These are phyloP conservation scores for Nycticebus coucang DNA, from an alignment of 2,113 vertebrate genomes.

Conservation along the genomic window DNA sequence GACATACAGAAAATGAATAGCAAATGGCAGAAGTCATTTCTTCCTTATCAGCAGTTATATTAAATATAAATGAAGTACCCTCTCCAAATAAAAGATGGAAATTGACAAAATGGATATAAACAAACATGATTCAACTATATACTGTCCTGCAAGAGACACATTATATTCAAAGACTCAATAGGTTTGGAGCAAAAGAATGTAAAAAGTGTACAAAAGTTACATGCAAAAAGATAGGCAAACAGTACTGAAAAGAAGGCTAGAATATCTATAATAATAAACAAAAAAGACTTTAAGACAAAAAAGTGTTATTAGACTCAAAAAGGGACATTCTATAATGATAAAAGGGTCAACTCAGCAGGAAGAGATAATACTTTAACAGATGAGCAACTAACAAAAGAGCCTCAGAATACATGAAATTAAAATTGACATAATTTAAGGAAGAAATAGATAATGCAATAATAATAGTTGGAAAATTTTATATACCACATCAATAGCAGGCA, in stretches of 20 bases:
- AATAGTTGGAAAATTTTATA: background rate
- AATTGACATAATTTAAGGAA: background rate
- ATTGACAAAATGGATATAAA: background rate
- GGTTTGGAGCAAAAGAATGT: background rate
- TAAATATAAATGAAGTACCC: background rate
- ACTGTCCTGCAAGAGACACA: background rate
- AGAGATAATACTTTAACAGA: background rate
- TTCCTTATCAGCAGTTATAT: slow-evolving; percentile 3
- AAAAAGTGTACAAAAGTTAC: background rate
- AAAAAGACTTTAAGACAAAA: slow-evolving; percentile 3
- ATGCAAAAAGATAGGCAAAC: slow-evolving; percentile 1
- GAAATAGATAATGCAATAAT: background rate
- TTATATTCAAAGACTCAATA: background rate
- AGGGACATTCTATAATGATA: background rate
- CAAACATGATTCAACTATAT: background rate
- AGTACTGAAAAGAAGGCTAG: background rate
- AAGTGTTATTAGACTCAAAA: background rate
- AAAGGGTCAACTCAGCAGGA: background rate
- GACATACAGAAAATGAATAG: background rate
- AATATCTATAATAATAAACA: background rate
- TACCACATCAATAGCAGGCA: background rate
- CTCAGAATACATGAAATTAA: background rate
- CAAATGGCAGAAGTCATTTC: background rate
- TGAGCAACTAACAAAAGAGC: background rate
- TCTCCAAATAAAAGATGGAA: background rate